These are phyloP conservation scores for Heliconius hermathena DNA, from an alignment of 1,140 invertebrate genomes.

Conservation along the genomic window DNA sequence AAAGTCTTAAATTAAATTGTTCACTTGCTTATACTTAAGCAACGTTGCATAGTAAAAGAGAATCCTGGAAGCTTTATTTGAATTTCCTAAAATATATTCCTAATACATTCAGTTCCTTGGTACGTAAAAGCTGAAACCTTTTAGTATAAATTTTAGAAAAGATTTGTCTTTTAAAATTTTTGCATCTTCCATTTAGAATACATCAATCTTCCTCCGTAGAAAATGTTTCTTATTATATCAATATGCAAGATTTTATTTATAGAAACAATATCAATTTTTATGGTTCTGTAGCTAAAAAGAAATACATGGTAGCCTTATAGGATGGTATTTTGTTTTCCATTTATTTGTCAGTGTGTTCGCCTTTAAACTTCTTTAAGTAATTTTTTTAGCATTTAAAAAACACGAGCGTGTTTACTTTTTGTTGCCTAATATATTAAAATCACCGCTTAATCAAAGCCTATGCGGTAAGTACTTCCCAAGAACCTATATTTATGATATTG, in stretches of 20 bases:
- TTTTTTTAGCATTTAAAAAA: too few relatives aligned
- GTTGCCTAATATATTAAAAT: too few relatives aligned
- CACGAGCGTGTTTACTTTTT: too few relatives aligned
- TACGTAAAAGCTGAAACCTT: constrained; percentile 15
- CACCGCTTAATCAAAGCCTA: too few relatives aligned
- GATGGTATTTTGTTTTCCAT: too few relatives aligned
- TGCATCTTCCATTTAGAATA: background rate
- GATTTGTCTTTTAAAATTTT: constrained; percentile 8
- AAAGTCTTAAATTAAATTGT: background rate
- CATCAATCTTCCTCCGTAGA: background rate
- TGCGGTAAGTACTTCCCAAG: too few relatives aligned
- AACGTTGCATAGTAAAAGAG: background rate
- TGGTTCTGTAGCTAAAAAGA: too few relatives aligned
- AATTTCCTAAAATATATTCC: background rate
- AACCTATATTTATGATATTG: too few relatives aligned
- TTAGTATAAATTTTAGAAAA: constrained; percentile 9
- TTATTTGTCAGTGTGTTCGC: too few relatives aligned
- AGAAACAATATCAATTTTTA: too few relatives aligned
- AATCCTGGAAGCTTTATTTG: background rate
- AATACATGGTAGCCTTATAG: too few relatives aligned
- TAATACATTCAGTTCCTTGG: background rate
- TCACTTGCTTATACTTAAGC: background rate
- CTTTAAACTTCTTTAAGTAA: too few relatives aligned
- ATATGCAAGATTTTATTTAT: background rate
- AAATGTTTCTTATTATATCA: background rate